These are phyloP conservation scores for Druon quercuslanigerum DNA, from an alignment of 1,140 invertebrate species.

Conservation along the genomic window DNA sequence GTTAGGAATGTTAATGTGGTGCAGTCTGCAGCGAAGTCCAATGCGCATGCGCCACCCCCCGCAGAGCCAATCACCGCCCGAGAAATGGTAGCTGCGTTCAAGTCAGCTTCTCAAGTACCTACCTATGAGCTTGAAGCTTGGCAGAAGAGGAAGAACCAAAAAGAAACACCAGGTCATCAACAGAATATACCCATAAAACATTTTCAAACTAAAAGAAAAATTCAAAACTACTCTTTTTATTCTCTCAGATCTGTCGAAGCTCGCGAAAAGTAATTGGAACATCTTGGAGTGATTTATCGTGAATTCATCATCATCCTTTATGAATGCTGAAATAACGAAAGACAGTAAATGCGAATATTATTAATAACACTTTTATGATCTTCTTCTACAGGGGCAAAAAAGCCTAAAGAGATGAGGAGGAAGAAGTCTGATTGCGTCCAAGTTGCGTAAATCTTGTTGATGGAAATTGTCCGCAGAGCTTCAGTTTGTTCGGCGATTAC, in stretches of 20 bases:
- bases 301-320: conserved; percentile 11
- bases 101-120: conserved; percentile 63
- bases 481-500: conserved; percentile 67
- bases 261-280: conserved; percentile 32
- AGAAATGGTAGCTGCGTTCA: conserved; percentile 72
- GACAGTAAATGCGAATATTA: conserved; percentile 10
- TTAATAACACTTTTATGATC: conserved; percentile 16
- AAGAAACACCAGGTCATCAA: conserved; percentile 22
- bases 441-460: conserved; percentile 69
- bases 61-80: conserved; percentile 73
- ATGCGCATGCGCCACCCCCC: conserved; percentile 70
- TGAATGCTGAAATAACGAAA: conserved; percentile 3
- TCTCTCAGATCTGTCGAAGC: conserved; percentile 26
- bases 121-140: conserved; percentile 47
- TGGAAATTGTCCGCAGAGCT: conserved; percentile 68
- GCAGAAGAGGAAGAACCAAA: conserved; percentile 30
- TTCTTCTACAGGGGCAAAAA: neutral
- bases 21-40: conserved; percentile 57
- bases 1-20: conserved; percentile 72
- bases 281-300: neutral
- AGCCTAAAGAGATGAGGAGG: conserved; percentile 41
- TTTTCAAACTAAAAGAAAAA: conserved; percentile 12
- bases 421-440: conserved; percentile 63
- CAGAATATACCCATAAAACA: conserved; percentile 38
- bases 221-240: conserved; percentile 21